Evolutionary conservation across 2,797 vertebrate genomes (phyloP).

Genomic region (Lophotriccus pileatus): DNA sequence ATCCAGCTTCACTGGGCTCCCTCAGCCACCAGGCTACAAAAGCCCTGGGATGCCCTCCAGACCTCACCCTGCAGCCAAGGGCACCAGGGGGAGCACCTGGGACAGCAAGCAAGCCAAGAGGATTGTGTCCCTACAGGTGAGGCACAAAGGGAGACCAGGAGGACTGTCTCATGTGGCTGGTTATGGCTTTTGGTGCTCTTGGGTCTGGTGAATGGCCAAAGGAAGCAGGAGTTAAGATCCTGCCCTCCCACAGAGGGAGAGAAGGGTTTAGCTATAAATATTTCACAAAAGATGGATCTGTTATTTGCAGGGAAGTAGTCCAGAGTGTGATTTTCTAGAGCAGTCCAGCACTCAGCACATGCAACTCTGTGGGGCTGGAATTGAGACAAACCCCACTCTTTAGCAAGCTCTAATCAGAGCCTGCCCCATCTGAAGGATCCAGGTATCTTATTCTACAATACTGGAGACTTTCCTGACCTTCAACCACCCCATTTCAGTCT

Average conservation of each 20-base stretch:
- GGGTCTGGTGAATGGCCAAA: neutral
- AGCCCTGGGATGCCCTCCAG: neutral
- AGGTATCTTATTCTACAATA: neutral
- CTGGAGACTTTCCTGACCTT: neutral
- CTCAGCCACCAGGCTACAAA: neutral
- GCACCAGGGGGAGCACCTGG: neutral
- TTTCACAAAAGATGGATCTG: neutral
- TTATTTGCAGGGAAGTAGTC: neutral
- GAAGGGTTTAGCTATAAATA: neutral
- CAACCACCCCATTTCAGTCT: neutral
- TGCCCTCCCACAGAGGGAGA: neutral
- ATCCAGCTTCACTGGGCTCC: neutral
- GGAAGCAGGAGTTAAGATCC: neutral
- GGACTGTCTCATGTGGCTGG: neutral
- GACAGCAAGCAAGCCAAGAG: neutral
- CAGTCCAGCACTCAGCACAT: neutral
- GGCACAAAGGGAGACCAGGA: neutral
- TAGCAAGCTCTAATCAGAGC: neutral
- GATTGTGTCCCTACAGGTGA: neutral
- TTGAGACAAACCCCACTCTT: neutral
- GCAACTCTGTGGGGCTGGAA: accelerated
- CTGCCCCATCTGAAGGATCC: neutral
- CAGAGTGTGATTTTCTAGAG: neutral
- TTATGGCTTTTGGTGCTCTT: neutral
- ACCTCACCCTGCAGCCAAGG: neutral